Percentiles rank a stretch among this genome's conserved stretches.
Conservation (phyloP, 2,888 invertebrate genomes). For the Cancer borealis region DNA sequence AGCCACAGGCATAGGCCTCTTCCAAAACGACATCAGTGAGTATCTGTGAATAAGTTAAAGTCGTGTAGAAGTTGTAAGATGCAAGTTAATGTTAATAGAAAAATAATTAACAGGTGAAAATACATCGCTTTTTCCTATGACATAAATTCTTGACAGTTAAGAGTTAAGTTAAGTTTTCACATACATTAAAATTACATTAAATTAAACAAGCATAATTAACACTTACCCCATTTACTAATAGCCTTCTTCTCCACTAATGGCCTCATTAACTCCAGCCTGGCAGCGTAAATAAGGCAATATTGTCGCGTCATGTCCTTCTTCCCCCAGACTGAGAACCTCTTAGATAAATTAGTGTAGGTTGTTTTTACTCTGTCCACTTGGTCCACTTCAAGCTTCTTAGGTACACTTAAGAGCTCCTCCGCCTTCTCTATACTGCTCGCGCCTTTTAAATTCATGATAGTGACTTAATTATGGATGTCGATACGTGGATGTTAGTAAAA, state of each 20-base stretch:
- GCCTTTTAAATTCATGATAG: slow-evolving; percentile 58
- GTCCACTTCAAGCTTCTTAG: neutral
- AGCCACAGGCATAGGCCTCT: too few species aligned
- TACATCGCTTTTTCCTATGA: too few species aligned
- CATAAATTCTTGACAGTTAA: too few species aligned
- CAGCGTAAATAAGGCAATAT: slow-evolving; percentile 72
- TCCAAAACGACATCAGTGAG: too few species aligned
- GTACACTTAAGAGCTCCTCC: slow-evolving; percentile 56
- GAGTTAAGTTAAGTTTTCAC: too few species aligned
- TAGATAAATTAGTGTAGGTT: slow-evolving; percentile 62
- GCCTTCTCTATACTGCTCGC: neutral
- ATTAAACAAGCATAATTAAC: neutral
- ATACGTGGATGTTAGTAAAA: too few species aligned
- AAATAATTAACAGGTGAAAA: too few species aligned
- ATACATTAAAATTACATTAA: neutral
- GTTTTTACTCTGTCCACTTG: neutral
- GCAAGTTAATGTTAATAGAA: too few species aligned
- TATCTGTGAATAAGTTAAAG: too few species aligned
- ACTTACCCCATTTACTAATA: slow-evolving; percentile 64
- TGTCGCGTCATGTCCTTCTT: slow-evolving; percentile 69
- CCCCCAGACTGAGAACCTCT: slow-evolving; percentile 67
- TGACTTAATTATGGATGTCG: neutral
- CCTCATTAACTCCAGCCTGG: slow-evolving; percentile 70
- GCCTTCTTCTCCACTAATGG: slow-evolving; percentile 66
- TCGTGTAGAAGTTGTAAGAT: too few species aligned